Conservation (phyloP, 2,113 vertebrate species). For the Apaloderma vittatum region DNA sequence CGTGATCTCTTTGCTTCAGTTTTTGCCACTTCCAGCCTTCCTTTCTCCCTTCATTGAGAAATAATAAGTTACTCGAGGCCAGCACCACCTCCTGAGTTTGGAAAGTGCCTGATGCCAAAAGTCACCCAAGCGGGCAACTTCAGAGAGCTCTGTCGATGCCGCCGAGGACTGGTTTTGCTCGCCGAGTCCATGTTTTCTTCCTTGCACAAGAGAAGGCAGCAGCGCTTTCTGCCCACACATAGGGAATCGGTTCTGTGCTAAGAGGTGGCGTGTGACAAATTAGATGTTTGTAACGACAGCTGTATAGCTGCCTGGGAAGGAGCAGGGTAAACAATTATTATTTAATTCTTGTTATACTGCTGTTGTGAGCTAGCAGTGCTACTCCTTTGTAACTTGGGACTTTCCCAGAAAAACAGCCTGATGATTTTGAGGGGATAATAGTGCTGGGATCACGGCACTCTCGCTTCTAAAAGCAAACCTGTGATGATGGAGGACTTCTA, state of each 20-base stretch:
- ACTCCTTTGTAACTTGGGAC: not conserved
- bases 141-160: not conserved
- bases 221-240: not conserved
- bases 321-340: constrained; percentile 4
- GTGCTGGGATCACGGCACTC: not conserved
- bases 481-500: constrained; percentile 27
- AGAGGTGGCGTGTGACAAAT: not conserved
- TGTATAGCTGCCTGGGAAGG: not conserved
- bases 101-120: not conserved
- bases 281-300: not conserved
- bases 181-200: not conserved
- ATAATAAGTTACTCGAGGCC: not conserved
- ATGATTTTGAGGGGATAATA: not conserved
- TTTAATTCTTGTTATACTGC: not conserved
- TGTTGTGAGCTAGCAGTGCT: not conserved
- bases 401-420: constrained; percentile 13
- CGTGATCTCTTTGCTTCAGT: not conserved
- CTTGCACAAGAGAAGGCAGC: not conserved
- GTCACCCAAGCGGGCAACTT: rapidly evolving
- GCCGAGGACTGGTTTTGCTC: not conserved
- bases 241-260: not conserved
- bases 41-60: not conserved
- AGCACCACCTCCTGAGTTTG: not conserved
- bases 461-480: constrained; percentile 34
- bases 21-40: not conserved